A percentile compares a stretch with the other conserved stretches of the same genome.
Evolutionary conservation across 2,797 vertebrate genomes (phyloP).

Genomic region (Gymnoscopelus braueri): DNA sequence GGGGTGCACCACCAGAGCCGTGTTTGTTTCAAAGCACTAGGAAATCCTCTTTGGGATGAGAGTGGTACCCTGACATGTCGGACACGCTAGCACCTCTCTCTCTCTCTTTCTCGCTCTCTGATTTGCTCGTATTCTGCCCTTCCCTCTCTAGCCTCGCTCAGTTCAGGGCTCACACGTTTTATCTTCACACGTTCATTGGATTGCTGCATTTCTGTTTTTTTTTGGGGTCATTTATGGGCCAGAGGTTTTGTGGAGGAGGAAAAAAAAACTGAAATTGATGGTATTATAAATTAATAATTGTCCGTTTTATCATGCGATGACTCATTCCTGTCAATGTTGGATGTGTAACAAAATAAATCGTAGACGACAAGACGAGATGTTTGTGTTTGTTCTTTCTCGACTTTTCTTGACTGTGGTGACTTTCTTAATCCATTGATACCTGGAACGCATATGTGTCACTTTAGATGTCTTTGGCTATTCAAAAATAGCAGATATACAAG

Average conservation of each 20-base stretch:
- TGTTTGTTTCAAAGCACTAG: slow-evolving; percentile 45
- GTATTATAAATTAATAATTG: slow-evolving; percentile 9
- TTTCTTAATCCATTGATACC: too few species aligned
- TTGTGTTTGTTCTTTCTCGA: too few species aligned
- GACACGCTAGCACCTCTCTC: too few species aligned
- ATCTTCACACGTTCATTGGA: slow-evolving; percentile 8
- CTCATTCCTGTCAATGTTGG: slow-evolving; percentile 57
- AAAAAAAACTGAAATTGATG: slow-evolving; percentile 11
- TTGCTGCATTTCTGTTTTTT: slow-evolving; percentile 50
- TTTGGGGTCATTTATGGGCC: slow-evolving; percentile 40
- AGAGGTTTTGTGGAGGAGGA: slow-evolving; percentile 29
- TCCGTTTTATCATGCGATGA: slow-evolving; percentile 46
- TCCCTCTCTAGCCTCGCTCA: too few species aligned
- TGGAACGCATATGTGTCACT: too few species aligned
- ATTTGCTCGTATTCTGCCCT: too few species aligned
- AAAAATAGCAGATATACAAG: too few species aligned
- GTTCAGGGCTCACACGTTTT: too few species aligned
- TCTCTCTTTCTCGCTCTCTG: too few species aligned
- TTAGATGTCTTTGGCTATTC: too few species aligned
- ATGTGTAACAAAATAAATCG: slow-evolving; percentile 79
- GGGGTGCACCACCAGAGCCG: neutral
- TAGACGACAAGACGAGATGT: neutral
- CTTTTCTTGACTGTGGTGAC: too few species aligned
- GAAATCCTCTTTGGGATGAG: slow-evolving; percentile 21
- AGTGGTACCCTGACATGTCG: neutral